Conservation (phyloP, 2,888 invertebrate species). For the Chydorus sphaericus region DNA sequence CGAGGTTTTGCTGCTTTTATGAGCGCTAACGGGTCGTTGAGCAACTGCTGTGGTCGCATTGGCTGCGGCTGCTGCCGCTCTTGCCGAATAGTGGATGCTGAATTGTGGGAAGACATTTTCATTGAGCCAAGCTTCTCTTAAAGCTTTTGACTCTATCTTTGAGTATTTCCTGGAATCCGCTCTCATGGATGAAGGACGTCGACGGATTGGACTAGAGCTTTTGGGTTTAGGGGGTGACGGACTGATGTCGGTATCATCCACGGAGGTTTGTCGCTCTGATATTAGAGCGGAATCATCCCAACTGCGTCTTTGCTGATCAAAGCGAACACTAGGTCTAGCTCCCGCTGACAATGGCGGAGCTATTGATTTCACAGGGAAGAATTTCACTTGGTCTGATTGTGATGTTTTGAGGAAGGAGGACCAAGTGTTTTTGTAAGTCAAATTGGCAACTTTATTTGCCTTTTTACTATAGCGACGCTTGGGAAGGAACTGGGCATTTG, state of each 20-base stretch:
- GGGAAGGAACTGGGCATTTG: neutral
- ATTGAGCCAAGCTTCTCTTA: slow-evolving; percentile 11
- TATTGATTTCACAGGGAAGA: slow-evolving; percentile 13
- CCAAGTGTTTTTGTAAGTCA: slow-evolving; percentile 13
- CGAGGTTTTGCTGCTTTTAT: neutral
- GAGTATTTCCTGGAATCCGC: slow-evolving; percentile 1
- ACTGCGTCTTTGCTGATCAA: neutral
- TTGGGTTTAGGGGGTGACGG: neutral
- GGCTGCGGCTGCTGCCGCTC: neutral
- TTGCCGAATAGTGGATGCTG: neutral
- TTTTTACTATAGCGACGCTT: neutral
- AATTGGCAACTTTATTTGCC: slow-evolving; percentile 3
- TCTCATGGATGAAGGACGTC: neutral
- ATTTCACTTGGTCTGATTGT: slow-evolving; percentile 4
- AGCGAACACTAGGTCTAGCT: slow-evolving; percentile 5
- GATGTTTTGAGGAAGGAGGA: slow-evolving; percentile 12
- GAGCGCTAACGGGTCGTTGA: neutral
- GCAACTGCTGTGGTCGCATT: no score
- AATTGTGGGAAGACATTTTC: slow-evolving; percentile 6
- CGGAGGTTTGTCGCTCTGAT: neutral
- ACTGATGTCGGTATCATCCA: neutral
- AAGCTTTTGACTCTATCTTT: slow-evolving; percentile 1
- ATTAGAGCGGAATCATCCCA: slow-evolving; percentile 5
- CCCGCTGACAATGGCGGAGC: slow-evolving; percentile 1
- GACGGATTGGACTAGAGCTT: slow-evolving; percentile 5